A percentile compares a stretch with the other conserved stretches of the same genome.
phyloP scores from a whole-genome alignment of 1,140 invertebrate genomes.

The Ostrea edulis region DNA sequence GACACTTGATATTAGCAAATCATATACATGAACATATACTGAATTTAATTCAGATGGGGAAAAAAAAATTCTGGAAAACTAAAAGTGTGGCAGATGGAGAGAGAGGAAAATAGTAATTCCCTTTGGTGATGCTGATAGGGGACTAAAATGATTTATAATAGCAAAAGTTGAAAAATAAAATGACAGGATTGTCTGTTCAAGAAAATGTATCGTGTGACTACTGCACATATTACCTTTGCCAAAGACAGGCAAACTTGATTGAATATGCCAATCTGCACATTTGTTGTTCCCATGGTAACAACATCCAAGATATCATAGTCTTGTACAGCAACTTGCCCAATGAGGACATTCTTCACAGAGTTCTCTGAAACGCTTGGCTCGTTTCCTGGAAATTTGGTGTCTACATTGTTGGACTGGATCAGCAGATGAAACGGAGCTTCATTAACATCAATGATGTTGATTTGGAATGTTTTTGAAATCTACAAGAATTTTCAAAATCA shows the following conservation, averaged over 20 bases:
- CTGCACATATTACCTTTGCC: constrained; percentile 52
- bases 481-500: constrained; percentile 39
- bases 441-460: constrained; percentile 59
- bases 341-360: constrained; percentile 49
- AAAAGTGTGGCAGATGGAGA: too few species aligned
- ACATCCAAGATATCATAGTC: constrained; percentile 63
- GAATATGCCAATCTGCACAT: constrained; percentile 48
- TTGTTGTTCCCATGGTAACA: constrained; percentile 55
- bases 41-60: too few species aligned
- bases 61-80: too few species aligned
- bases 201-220: background rate
- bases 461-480: constrained; percentile 51
- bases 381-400: constrained; percentile 52
- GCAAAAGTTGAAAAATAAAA: background rate
- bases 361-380: constrained; percentile 63
- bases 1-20: too few species aligned
- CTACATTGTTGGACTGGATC: constrained; percentile 47
- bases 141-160: background rate
- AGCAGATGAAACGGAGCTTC: constrained; percentile 55
- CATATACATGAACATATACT: too few species aligned
- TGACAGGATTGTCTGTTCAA: background rate
- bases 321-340: constrained; percentile 62
- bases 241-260: constrained; percentile 56
- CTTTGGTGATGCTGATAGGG: too few species aligned
- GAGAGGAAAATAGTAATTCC: too few species aligned